Conservation (phyloP, 2,113 vertebrate genomes). For the Crypturellus undulatus region DNA sequence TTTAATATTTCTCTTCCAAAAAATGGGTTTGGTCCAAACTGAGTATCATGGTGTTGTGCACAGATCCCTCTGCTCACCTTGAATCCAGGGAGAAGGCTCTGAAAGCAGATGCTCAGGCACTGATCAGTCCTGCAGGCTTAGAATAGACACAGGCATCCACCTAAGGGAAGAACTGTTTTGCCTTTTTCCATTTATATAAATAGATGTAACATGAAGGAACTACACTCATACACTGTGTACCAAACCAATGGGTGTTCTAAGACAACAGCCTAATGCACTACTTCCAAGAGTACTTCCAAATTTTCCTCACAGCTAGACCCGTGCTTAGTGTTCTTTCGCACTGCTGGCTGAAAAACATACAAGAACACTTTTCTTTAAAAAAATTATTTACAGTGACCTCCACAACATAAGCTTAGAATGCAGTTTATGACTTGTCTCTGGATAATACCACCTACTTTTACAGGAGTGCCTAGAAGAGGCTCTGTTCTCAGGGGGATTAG, state of each 20-base stretch:
- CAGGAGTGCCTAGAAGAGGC: background rate
- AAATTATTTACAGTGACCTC: background rate
- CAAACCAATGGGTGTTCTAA: background rate
- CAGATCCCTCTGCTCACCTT: background rate
- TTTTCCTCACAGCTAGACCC: background rate
- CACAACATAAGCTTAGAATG: background rate
- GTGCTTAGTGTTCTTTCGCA: background rate
- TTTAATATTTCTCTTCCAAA: background rate
- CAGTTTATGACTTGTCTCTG: background rate
- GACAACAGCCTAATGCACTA: background rate
- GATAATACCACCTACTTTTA: background rate
- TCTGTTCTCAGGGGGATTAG: background rate
- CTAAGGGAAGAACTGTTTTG: background rate
- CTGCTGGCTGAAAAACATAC: background rate
- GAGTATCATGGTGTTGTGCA: background rate
- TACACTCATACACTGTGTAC: background rate
- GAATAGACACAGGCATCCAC: background rate
- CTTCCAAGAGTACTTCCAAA: background rate
- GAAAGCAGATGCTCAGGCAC: background rate
- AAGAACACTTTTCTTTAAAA: background rate
- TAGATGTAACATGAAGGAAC: background rate
- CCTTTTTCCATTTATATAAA: background rate
- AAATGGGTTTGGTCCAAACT: background rate
- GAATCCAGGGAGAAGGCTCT: background rate
- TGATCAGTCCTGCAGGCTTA: background rate